phyloP scores from a whole-genome alignment of 1,140 invertebrate species.

The Hyphantria cunea region DNA sequence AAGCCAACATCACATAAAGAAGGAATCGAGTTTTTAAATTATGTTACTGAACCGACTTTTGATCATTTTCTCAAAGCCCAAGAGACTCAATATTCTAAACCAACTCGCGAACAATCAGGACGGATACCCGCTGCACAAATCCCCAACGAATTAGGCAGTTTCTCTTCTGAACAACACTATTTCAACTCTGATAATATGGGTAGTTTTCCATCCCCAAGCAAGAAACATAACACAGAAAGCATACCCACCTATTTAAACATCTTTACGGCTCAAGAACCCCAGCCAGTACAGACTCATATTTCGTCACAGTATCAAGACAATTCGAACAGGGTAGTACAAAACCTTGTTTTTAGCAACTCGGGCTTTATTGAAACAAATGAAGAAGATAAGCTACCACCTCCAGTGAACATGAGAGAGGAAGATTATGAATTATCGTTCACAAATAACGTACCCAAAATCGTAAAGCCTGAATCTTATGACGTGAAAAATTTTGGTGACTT shows the following conservation, averaged over 20 bases:
- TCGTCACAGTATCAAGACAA: background rate
- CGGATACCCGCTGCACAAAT: too few species aligned
- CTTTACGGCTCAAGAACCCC: constrained; percentile 3
- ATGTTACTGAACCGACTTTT: constrained; percentile 10
- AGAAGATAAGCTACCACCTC: constrained; percentile 57
- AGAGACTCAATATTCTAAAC: background rate
- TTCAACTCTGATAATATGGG: too few species aligned
- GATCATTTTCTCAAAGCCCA: background rate
- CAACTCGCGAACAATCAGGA: too few species aligned
- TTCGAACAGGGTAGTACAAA: background rate
- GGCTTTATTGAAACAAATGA: constrained; percentile 11
- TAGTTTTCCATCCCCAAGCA: too few species aligned
- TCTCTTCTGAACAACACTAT: too few species aligned
- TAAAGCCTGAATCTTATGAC: constrained; percentile 53
- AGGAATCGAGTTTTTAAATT: constrained; percentile 1
- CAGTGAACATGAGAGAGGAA: constrained; percentile 54
- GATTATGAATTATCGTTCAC: constrained; percentile 57
- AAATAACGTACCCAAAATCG: constrained; percentile 57
- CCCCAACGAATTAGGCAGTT: too few species aligned
- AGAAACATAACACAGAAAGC: too few species aligned
- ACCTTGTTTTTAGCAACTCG: background rate
- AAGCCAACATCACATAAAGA: constrained; percentile 8
- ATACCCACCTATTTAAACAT: background rate
- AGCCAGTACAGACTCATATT: background rate
- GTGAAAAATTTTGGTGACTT: constrained; percentile 59